Percentiles rank a stretch among this genome's conserved stretches.
These are phyloP conservation scores for Channallabes apus DNA, from an alignment of 2,797 vertebrate species.

Conservation along the genomic window DNA sequence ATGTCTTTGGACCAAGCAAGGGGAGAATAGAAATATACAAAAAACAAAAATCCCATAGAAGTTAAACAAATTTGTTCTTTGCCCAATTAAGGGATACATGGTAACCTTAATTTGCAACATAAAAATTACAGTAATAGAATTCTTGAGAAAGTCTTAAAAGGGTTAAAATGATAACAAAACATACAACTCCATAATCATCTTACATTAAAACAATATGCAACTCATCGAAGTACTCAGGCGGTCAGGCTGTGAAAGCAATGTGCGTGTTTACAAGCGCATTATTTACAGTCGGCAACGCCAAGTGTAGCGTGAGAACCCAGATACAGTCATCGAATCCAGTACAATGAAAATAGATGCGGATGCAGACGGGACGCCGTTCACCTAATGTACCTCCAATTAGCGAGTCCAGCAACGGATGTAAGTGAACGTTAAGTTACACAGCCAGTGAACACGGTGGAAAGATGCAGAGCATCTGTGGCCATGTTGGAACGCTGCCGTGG, in stretches of 20 bases:
- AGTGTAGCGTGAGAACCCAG: slow-evolving; percentile 50
- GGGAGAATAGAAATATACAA: too few relatives aligned
- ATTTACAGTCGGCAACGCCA: slow-evolving; percentile 42
- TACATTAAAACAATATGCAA: neutral
- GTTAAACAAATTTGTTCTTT: too few relatives aligned
- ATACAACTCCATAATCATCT: neutral
- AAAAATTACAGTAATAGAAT: too few relatives aligned
- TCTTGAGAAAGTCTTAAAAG: too few relatives aligned
- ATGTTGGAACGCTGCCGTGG: slow-evolving; percentile 50
- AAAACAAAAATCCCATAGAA: too few relatives aligned
- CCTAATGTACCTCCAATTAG: slow-evolving; percentile 36
- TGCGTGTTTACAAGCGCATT: slow-evolving; percentile 15
- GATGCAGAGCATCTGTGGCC: slow-evolving; percentile 58
- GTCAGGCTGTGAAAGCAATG: neutral
- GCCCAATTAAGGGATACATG: too few relatives aligned
- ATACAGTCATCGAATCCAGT: slow-evolving; percentile 44
- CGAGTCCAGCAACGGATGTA: slow-evolving; percentile 40
- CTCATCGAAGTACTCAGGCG: neutral
- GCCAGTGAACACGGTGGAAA: slow-evolving; percentile 59
- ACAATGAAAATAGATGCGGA: slow-evolving; percentile 45
- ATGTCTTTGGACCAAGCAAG: too few relatives aligned
- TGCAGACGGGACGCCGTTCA: slow-evolving; percentile 50
- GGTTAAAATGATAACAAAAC: neutral
- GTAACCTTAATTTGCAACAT: too few relatives aligned
- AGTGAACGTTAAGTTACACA: slow-evolving; percentile 53